Evolutionary conservation across 2,888 invertebrate genomes (phyloP).

Genomic region (Drosophila pegasa): DNA sequence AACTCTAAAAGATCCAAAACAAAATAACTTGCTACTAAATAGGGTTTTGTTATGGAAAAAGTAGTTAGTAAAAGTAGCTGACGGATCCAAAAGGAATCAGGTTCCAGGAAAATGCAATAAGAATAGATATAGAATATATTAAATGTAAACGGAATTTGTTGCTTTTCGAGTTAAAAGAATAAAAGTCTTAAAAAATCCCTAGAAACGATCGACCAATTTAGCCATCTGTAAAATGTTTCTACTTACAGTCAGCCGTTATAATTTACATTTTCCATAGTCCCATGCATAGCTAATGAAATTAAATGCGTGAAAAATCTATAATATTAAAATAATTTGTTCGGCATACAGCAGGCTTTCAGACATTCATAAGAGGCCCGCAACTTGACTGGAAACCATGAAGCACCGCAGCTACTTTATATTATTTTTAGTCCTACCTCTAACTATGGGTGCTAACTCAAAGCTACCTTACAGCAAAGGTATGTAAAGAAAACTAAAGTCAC

Average conservation of each 20-base stretch:
- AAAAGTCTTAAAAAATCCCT: too few relatives aligned
- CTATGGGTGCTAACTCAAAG: neutral
- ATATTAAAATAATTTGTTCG: slow-evolving; percentile 6
- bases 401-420: neutral
- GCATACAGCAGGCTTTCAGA: neutral
- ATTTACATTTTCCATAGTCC: neutral
- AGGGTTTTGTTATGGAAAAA: neutral
- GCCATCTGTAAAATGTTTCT: neutral
- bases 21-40: neutral
- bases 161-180: too few relatives aligned
- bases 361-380: too few relatives aligned
- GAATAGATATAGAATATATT: too few relatives aligned
- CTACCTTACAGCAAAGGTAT: slow-evolving; percentile 16
- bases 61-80: neutral
- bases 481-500: neutral
- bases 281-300: slow-evolving; percentile 11
- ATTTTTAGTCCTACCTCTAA: neutral
- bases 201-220: neutral
- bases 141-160: too few relatives aligned
- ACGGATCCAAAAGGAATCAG: neutral
- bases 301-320: neutral
- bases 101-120: too few relatives aligned
- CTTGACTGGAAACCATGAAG: slow-evolving; percentile 4
- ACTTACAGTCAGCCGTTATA: neutral
- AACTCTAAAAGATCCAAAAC: neutral